Percentiles rank a stretch among this genome's conserved stretches.
phyloP scores from a whole-genome alignment of 2,888 invertebrate genomes.

The Heliconius sara region DNA sequence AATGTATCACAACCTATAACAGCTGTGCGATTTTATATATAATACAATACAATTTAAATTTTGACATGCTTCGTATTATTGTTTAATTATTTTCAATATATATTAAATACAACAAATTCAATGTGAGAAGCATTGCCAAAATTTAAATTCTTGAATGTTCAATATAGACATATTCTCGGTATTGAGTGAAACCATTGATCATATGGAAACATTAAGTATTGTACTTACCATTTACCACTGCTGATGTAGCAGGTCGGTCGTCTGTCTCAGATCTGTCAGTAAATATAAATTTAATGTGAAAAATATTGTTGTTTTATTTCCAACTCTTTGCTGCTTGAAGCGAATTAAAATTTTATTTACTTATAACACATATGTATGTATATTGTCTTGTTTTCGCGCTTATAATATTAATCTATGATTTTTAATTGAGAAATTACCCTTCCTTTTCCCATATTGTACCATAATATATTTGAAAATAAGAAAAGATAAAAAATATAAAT shows the following conservation, averaged over 20 bases:
- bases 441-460: constrained; percentile 4
- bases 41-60: constrained; percentile 21
- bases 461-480: not conserved
- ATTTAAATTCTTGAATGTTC: constrained; percentile 30
- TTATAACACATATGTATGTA: not conserved
- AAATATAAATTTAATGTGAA: constrained; percentile 83
- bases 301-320: constrained; percentile 79
- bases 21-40: constrained; percentile 38
- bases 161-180: not conserved
- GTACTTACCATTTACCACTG: constrained; percentile 36
- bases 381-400: constrained; percentile 33
- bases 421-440: not conserved
- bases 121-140: constrained; percentile 33
- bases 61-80: constrained; percentile 27
- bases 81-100: not conserved
- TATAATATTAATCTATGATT: not conserved
- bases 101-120: not conserved
- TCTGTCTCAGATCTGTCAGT: constrained; percentile 78
- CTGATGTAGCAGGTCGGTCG: constrained; percentile 67
- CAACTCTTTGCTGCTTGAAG: constrained; percentile 44
- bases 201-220: not conserved
- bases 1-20: constrained; percentile 17
- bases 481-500: not conserved
- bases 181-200: not conserved
- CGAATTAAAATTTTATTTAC: constrained; percentile 30